phyloP scores from a whole-genome alignment of 2,888 invertebrate genomes.

The Chironomus riparius region DNA sequence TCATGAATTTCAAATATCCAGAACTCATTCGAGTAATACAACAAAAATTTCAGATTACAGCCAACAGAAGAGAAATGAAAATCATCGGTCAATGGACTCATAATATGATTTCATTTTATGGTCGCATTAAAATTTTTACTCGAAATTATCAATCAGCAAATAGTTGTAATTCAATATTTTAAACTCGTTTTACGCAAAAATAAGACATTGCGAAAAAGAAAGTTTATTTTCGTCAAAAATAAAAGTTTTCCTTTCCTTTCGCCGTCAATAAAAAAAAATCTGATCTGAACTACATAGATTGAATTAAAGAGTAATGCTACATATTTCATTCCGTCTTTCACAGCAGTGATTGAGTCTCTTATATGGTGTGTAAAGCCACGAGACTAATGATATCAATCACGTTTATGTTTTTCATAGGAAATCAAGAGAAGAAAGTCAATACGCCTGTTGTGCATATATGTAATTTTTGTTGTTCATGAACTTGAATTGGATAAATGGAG shows the following conservation, averaged over 20 bases:
- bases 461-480: background rate
- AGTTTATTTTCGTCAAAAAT: background rate
- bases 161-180: background rate
- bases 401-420: background rate
- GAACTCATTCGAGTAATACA: too few species aligned
- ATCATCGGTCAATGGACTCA: background rate
- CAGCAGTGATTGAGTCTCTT: background rate
- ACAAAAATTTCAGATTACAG: too few species aligned
- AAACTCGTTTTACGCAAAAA: slow-evolving; percentile 5
- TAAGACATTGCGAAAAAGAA: background rate
- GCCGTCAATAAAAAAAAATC: slow-evolving; percentile 10
- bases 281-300: background rate
- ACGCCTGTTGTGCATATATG: background rate
- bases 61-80: too few species aligned
- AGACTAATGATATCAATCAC: background rate
- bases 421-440: background rate
- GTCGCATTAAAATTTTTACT: too few species aligned
- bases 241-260: background rate
- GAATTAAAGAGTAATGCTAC: background rate
- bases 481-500: background rate
- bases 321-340: background rate
- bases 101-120: too few species aligned
- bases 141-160: too few species aligned
- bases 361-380: background rate
- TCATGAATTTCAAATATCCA: too few species aligned